Conservation (phyloP, 2,797 vertebrate species). For the Diplodus puntazzo region DNA sequence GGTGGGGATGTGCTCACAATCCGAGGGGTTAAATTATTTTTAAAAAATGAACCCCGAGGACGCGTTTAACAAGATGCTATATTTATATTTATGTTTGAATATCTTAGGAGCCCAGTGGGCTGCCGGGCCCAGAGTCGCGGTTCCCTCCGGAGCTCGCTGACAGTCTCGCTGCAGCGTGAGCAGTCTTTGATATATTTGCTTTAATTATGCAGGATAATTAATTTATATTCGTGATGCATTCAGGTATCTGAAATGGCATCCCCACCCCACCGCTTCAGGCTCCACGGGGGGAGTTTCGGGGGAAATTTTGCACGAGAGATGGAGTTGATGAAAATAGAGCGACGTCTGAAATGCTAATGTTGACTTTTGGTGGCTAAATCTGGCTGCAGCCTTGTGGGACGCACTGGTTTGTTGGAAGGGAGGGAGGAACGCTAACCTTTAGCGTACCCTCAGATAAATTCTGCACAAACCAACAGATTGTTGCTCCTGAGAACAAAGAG, state of each 20-base stretch:
- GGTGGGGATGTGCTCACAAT: conserved; percentile 6
- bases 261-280: conserved; percentile 46
- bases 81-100: conserved; percentile 30
- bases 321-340: conserved; percentile 66
- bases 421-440: conserved; percentile 26
- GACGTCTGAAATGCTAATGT: conserved; percentile 70
- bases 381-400: conserved; percentile 41
- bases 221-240: conserved; percentile 68
- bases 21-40: conserved; percentile 52
- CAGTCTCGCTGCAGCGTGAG: conserved; percentile 40
- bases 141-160: conserved; percentile 47
- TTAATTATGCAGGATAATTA: conserved; percentile 77
- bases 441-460: conserved; percentile 29
- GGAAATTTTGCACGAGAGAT: conserved; percentile 51
- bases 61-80: conserved; percentile 46
- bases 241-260: conserved; percentile 61
- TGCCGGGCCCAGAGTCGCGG: conserved; percentile 7
- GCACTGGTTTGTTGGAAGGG: not conserved
- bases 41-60: conserved; percentile 46
- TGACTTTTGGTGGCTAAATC: conserved; percentile 67
- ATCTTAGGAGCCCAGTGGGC: conserved; percentile 49
- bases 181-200: conserved; percentile 67
- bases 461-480: conserved; percentile 30
- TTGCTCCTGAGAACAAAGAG: conserved; percentile 9
- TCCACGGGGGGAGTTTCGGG: conserved; percentile 37